phyloP scores from a whole-genome alignment of 2,888 invertebrate genomes.

The Teleiodes luculella region DNA sequence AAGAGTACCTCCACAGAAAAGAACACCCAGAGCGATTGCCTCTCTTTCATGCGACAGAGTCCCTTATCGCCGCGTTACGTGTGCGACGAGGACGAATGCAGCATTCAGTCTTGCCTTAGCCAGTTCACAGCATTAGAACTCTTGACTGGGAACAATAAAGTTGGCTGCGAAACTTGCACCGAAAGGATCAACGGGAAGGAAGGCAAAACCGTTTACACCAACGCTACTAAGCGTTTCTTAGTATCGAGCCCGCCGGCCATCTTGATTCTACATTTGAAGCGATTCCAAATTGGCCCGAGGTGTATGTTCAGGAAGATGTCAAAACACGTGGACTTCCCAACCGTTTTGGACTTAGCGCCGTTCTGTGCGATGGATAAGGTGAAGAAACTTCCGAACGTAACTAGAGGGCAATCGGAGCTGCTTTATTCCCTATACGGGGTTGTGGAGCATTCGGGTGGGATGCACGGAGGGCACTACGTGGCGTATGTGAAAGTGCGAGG shows the following conservation, averaged over 20 bases:
- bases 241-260: conserved; percentile 95
- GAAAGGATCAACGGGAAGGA: conserved; percentile 82
- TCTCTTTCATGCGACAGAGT: conserved; percentile 57
- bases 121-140: conserved; percentile 95
- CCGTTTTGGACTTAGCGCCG: conserved; percentile 91
- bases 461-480: conserved; percentile 92
- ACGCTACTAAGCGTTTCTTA: conserved; percentile 90
- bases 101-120: conserved; percentile 92
- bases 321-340: conserved; percentile 92
- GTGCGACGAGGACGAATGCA: conserved; percentile 88
- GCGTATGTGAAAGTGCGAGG: conserved; percentile 95
- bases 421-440: conserved; percentile 96
- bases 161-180: conserved; percentile 94
- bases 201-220: conserved; percentile 87
- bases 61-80: conserved; percentile 83
- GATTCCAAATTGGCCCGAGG: conserved; percentile 91
- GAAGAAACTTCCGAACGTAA: conserved; percentile 79
- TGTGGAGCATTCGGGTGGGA: conserved; percentile 95
- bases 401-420: conserved; percentile 81
- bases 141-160: conserved; percentile 94
- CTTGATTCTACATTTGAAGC: conserved; percentile 95
- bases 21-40: conserved; percentile 44
- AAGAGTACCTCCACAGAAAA: conserved; percentile 54
- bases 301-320: conserved; percentile 89
- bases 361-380: conserved; percentile 87